These are phyloP conservation scores for Keiferia lycopersicella DNA, from an alignment of 2,888 invertebrate genomes.

Conservation along the genomic window DNA sequence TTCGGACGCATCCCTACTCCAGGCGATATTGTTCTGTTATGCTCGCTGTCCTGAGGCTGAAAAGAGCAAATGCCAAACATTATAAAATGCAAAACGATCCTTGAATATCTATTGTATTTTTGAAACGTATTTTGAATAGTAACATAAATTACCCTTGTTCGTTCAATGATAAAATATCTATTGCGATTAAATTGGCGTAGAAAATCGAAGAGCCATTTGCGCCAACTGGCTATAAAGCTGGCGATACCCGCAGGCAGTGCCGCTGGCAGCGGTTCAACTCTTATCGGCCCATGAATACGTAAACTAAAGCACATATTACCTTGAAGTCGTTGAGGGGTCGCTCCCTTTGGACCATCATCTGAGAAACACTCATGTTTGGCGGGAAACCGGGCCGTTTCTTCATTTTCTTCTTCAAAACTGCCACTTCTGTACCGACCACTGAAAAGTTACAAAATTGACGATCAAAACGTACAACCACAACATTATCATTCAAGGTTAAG, in stretches of 20 bases:
- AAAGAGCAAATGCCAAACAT: constrained; percentile 45
- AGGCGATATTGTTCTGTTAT: constrained; percentile 54
- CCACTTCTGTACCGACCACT: constrained; percentile 66
- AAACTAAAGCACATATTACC: constrained; percentile 49
- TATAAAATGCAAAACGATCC: not conserved
- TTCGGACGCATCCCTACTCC: constrained; percentile 50
- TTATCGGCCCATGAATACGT: constrained; percentile 63
- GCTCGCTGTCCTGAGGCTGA: constrained; percentile 62
- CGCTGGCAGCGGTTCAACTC: constrained; percentile 59
- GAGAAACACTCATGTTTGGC: constrained; percentile 83
- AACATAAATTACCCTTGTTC: too few species aligned
- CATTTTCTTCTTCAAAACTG: constrained; percentile 82
- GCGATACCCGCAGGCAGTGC: constrained; percentile 42
- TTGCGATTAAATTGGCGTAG: not conserved
- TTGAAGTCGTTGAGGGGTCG: constrained; percentile 78
- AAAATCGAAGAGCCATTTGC: constrained; percentile 7
- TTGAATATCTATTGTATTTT: not conserved
- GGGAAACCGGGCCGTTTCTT: constrained; percentile 82
- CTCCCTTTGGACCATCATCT: constrained; percentile 84
- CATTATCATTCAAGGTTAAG: constrained; percentile 1
- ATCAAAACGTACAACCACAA: not conserved
- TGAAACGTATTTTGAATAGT: too few species aligned
- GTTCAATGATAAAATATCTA: too few species aligned
- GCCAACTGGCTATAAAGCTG: constrained; percentile 33
- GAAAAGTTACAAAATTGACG: constrained; percentile 40